Evolutionary conservation across 2,797 vertebrate genomes (phyloP), one percentile per base, ranked within the genome.

Genomic region (Argya squamiceps): DNA sequence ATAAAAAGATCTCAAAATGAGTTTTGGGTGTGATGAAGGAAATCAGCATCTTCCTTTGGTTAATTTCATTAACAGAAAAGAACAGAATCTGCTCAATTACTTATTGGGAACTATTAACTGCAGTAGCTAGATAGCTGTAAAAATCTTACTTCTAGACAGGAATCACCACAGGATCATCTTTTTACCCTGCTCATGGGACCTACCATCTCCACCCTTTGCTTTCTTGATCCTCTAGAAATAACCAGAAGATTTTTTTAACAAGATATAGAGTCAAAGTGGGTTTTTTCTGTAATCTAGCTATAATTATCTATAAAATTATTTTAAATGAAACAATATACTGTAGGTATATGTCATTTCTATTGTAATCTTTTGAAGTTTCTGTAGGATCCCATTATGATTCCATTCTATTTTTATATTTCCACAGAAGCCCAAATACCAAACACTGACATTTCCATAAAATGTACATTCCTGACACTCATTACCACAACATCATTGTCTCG

Each of bases 101-200:
- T 70, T 86, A 18, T 16, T 79, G n/a, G 74, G 60, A 92, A 64
- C 32, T 75, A 76, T 39, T 93, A 53, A 62, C 32, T 15, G 5
- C 18, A 65, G 34, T 29, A 78, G 29, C 43, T 87, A 84, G 94
- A 97, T 83, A 97, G 37, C 56, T 58, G 24, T 84, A 75, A 90
- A 96, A 93, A 71, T 78, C 59, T 88, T 89, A 74, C 53, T 79
- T 59, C 75, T 81, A 94, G 26, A 46, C 44, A 91, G 78, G 60
- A 92, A 87, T 71, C 58, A 24, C 37, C 47, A 91, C 22, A 91
- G 70, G 11, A 84, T 34, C 15, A 50, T 74, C 69, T 90, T 93
- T 95, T 53, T 93, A 67, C n/a, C n/a, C n/a, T n/a, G n/a, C n/a
- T n/a, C n/a, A n/a, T n/a, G n/a, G n/a, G n/a, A n/a, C n/a, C n/a